Base-by-base conservation (phyloP, 1,140 invertebrate species). In the Centruroides sculpturatus region DNA sequence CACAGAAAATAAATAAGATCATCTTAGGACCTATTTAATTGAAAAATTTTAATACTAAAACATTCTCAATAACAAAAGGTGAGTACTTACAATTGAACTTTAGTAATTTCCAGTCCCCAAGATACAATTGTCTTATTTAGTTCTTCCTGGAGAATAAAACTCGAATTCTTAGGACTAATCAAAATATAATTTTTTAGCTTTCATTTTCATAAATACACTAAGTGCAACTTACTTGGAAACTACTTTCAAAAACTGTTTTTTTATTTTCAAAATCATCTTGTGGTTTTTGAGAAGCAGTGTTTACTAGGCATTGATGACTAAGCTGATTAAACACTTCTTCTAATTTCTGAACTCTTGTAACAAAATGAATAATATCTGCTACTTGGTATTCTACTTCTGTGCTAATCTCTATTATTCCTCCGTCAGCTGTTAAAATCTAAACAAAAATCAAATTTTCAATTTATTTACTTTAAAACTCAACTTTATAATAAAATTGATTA, bases 21-120 rank as follows among this genome's bases (percentile, higher is more conserved):
- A 23, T 23, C 23, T 1, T 23, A 23, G 23, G 23, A 23, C 23
- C 23, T 23, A 23, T 23, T 23, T 23, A 23, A 2, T 23, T 23
- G 23, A 23, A 23, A 23, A 23, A 23, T 23, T 23, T 23, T 23
- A 23, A 23, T 23, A 23, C 23, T 23, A 23, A 23, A 23, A 23
- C 23, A 23, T 23, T 23, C 23, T 23, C 23, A 23, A 23, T 23
- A 23, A 59, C 3, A 56, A 35, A 8, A 47, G 13, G 3, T 47
- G 10, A 35, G 10, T 23, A 64, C 63, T 64, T 56, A 64, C 63
- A 64, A 36, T 13, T 50, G 35, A 0, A 61, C 60, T 51, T 56
- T 56, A 23, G 54, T 11, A 41, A 64, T 35, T 62, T 64, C 59
- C 12, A 64, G 23, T 10, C 63, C 63, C 63, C 63, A 64, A 46